Evolutionary conservation across 2,888 invertebrate species (phyloP).

Genomic region (Trissoscelio sp.): DNA sequence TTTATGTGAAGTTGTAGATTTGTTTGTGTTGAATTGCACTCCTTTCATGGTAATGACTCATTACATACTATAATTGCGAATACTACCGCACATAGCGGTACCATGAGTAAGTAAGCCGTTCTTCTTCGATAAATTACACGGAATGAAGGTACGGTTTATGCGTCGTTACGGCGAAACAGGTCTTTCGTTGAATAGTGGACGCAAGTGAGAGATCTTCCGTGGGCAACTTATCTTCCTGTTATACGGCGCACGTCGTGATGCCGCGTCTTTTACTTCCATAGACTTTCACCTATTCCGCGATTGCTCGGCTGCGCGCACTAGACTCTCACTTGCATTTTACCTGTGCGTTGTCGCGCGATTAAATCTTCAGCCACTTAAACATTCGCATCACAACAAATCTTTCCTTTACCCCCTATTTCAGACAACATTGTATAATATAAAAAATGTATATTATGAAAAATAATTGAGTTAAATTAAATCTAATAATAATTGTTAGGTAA

Average conservation of each 20-base stretch:
- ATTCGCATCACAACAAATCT: slow-evolving; percentile 22
- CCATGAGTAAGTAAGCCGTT: slow-evolving; percentile 78
- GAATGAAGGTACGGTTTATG: slow-evolving; percentile 58
- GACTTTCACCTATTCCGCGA: slow-evolving; percentile 60
- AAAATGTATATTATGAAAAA: too few species aligned
- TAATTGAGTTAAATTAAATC: too few species aligned
- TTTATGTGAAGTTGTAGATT: neutral
- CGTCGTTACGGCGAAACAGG: slow-evolving; percentile 56
- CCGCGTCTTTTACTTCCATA: slow-evolving; percentile 47
- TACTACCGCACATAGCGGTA: slow-evolving; percentile 77
- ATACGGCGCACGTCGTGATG: slow-evolving; percentile 18
- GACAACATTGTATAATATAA: neutral
- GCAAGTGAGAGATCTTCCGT: slow-evolving; percentile 54
- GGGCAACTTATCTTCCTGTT: slow-evolving; percentile 65
- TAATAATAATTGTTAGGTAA: too few species aligned
- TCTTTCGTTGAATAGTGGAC: slow-evolving; percentile 60
- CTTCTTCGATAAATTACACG: slow-evolving; percentile 69
- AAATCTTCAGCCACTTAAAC: slow-evolving; percentile 30
- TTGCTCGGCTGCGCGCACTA: neutral
- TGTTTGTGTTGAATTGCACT: slow-evolving; percentile 27
- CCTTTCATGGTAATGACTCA: slow-evolving; percentile 35
- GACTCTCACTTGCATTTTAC: slow-evolving; percentile 59
- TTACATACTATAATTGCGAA: slow-evolving; percentile 46
- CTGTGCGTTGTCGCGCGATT: slow-evolving; percentile 38
- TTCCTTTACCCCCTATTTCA: slow-evolving; percentile 14